Percentiles rank a stretch among this genome's conserved stretches.
These are phyloP conservation scores for Melanotaenia pygmaea DNA, from an alignment of 2,797 vertebrate species.

Conservation along the genomic window DNA sequence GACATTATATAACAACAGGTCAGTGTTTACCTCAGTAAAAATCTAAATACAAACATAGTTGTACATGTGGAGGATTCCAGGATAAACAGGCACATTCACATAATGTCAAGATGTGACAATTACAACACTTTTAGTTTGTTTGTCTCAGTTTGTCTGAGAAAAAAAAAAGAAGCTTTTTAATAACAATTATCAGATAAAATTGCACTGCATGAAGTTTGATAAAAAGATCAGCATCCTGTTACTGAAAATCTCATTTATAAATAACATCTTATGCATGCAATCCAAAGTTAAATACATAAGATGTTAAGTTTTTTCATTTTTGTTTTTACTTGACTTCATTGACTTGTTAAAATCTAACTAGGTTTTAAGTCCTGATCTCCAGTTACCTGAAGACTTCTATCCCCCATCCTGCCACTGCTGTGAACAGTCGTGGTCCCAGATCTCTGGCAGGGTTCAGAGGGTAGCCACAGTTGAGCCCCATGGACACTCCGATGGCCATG, in stretches of 20 bases:
- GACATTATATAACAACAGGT: constrained; percentile 69
- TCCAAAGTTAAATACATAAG: too few relatives aligned
- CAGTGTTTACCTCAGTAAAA: not conserved
- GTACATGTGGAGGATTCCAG: not conserved
- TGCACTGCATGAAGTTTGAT: not conserved
- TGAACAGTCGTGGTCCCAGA: constrained; percentile 93
- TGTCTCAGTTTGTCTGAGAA: not conserved
- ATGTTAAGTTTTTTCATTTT: not conserved
- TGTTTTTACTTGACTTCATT: not conserved
- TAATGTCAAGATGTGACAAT: not conserved
- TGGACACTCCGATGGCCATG: constrained; percentile 87
- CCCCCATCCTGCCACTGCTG: constrained; percentile 93
- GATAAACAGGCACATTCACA: not conserved
- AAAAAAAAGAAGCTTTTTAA: not conserved
- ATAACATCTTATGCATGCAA: not conserved
- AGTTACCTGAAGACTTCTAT: constrained; percentile 94
- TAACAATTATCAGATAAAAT: not conserved
- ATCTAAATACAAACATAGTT: not conserved
- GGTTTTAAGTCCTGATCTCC: not conserved
- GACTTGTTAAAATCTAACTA: not conserved
- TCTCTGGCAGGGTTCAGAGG: constrained; percentile 97
- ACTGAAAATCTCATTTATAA: not conserved
- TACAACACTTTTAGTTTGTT: not conserved
- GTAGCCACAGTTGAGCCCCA: constrained; percentile 94
- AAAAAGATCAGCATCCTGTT: not conserved